Base-by-base conservation (phyloP, 1,140 invertebrate genomes). In the Saxidomus purpurata region DNA sequence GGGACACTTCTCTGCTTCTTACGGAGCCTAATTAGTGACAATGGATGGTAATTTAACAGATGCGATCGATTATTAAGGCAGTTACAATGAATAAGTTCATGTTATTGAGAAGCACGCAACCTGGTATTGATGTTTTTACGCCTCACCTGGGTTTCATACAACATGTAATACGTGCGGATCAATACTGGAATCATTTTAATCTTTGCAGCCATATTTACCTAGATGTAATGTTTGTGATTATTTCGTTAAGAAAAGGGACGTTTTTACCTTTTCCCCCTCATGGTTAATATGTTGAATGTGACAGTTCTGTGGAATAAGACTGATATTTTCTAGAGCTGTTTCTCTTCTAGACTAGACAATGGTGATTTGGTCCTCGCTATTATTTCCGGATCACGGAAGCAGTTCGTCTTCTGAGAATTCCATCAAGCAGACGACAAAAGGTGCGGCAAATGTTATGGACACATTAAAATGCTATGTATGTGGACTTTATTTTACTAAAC, bases 401-500 rank as follows among this genome's bases (percentile, higher is more conserved):
- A 82, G 25, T 15, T 59, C 49, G 47, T 89, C 87, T 15, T 81
- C 77, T n/a, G 87, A 89, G 13, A 43, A 15, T 19, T 82, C 87
- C 43, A 47, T 52, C 11, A 76, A 55, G 49, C 61, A 69, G 34
- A 52, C 59, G 77, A 83, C 34, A 55, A 82, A 82, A 76, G 17
- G 47, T 59, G 40, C 61, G 8, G 31, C 17, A 40, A 40, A 34
- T 36, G 6, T 82, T 1, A 31, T 43, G 17, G 87, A 89, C 31
- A 40, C 77, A 6, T 25, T 89, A 34, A 82, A 83, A 43, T 89
- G 87, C 36, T 82, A 82, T 38, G 87, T 89, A 0, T 89, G 87
- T 76, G 49, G 69, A 19, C 47, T 74, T 2, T 82, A 38, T 31
- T 89, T 59, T 52, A 59, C 31, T 0, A 74, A 76, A 34, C 87